These are phyloP conservation scores for Colletes gigas DNA, from an alignment of 1,140 invertebrate genomes.

Conservation along the genomic window DNA sequence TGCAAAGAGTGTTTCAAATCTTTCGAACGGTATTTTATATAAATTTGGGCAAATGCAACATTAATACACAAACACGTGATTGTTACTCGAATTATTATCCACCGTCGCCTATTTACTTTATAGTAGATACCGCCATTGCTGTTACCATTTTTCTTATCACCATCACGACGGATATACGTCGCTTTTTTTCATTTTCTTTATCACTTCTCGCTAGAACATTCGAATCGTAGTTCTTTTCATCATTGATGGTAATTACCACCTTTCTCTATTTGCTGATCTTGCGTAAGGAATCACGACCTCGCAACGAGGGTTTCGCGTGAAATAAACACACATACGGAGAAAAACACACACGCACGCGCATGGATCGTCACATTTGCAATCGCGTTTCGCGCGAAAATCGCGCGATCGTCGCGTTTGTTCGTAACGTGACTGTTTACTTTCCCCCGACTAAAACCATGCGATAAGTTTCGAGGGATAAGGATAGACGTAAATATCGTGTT, in stretches of 20 bases:
- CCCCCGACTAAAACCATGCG: background rate
- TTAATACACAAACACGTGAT: background rate
- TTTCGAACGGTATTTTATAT: too few species aligned
- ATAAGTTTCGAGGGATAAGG: constrained; percentile 26
- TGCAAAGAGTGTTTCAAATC: too few species aligned
- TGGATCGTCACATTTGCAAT: constrained; percentile 53
- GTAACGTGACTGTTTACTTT: constrained; percentile 19
- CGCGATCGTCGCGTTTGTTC: constrained; percentile 14
- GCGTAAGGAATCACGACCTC: background rate
- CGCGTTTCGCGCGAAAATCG: constrained; percentile 28
- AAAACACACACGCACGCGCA: background rate
- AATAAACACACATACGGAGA: background rate
- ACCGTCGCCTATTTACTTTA: background rate
- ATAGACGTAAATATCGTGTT: constrained; percentile 12
- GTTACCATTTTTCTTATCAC: background rate
- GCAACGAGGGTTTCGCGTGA: background rate
- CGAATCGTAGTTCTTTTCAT: background rate
- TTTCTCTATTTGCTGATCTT: background rate
- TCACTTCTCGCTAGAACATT: constrained; percentile 1
- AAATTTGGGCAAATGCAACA: constrained; percentile 13
- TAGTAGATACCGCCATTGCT: background rate
- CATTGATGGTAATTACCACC: too few species aligned
- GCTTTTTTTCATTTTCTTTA: background rate
- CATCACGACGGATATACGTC: background rate
- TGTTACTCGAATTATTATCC: background rate